Base-by-base conservation (phyloP, 1,140 invertebrate genomes). In the Steinernema feltiae region DNA sequence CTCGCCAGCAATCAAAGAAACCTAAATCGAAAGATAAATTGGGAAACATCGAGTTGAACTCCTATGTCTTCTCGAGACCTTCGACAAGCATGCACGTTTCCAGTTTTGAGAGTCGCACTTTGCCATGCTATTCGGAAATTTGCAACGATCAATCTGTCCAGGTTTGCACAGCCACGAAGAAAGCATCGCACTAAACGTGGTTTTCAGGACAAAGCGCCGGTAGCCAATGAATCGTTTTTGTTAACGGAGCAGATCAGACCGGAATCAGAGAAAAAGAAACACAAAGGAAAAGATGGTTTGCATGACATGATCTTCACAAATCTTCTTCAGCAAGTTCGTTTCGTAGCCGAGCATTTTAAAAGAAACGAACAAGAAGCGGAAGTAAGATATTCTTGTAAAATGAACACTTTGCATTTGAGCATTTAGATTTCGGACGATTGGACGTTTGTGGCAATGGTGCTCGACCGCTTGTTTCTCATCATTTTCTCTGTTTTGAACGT, bases 371-470 rank as follows among this genome's bases (percentile, higher is more conserved):
- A 78, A 30, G 82, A 83, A 76, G 72, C 70, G 24, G 82, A 83
- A 48, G 81, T 83, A 72, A 82, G n/a, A 32, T 75, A 46, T 31
- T 30, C 41, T 29, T 63, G 18, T 15, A 0, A 1, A n/a, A 76
- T 27, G 18, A 24, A 24, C 27, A 31, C 29, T 18, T 32, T 72
- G 3, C 46, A 76, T 12, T 12, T 17, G 41, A 24, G 31, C 18
- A 46, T 71, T 83, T 18, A 84, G 81, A 86, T 85, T 32, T 82
- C 83, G 1, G 94, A 97, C 88, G 97, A 99, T 88, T 99, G 97
- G 97, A 98, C 97, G 86, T 99, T 98, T 87, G 95, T 99, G 1
- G 97, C 97, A 41, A 97, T 98, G 93, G 96, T 99, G 32, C 95
- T 99, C 81, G 97, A 99, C 90, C 91, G 97, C 81, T 89, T 99